A percentile compares a stretch with the other conserved stretches of the same genome.
These are phyloP conservation scores for Ispidina lecontei DNA, from an alignment of 2,797 vertebrate species.

Conservation along the genomic window DNA sequence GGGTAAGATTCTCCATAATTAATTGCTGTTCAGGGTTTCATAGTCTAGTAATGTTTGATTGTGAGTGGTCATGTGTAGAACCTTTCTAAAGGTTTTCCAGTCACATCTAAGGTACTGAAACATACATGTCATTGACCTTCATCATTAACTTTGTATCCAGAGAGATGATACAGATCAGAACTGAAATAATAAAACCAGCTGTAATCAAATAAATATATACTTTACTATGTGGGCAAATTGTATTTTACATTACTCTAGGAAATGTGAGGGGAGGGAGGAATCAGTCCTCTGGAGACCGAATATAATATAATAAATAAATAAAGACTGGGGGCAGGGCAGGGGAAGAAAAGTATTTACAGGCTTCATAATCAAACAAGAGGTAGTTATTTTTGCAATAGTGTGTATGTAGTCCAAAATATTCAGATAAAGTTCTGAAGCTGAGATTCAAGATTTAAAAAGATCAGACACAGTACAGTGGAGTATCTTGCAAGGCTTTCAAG, in stretches of 20 bases:
- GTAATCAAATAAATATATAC: neutral
- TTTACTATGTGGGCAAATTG: neutral
- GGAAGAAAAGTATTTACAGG: neutral
- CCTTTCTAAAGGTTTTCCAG: neutral
- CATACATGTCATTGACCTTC: neutral
- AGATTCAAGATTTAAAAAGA: neutral
- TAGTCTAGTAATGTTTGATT: neutral
- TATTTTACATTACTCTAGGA: neutral
- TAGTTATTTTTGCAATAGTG: neutral
- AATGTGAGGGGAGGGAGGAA: neutral
- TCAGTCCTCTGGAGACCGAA: neutral
- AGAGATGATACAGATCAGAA: neutral
- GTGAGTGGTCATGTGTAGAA: neutral
- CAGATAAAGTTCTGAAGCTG: neutral
- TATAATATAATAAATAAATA: neutral
- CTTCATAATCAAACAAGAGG: neutral
- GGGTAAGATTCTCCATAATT: neutral
- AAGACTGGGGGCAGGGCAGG: neutral
- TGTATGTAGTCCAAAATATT: neutral
- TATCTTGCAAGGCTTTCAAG: neutral
- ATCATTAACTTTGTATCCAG: neutral
- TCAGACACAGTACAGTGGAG: neutral
- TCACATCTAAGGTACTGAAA: neutral
- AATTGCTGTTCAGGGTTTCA: neutral
- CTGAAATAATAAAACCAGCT: neutral